A percentile compares a stretch with the other conserved stretches of the same genome.
Conservation (phyloP, 2,797 vertebrate species). For the Platyrinchus mystaceus region DNA sequence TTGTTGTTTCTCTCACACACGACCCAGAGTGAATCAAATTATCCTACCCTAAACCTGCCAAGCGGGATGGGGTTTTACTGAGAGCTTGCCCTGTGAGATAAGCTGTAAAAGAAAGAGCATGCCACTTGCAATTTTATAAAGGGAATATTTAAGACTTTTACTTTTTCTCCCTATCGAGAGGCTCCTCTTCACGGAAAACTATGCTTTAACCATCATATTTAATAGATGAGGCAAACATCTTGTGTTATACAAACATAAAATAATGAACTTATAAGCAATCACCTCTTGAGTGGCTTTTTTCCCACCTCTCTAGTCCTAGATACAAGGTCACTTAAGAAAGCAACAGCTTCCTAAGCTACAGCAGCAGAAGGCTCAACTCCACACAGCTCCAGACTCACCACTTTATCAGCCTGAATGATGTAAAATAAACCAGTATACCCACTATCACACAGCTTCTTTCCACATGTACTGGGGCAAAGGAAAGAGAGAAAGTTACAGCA, state of each 20-base stretch:
- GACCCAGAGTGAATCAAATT: not conserved
- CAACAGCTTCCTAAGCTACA: not conserved
- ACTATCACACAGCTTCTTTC: not conserved
- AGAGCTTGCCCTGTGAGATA: not conserved
- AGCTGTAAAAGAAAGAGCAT: not conserved
- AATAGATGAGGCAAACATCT: not conserved
- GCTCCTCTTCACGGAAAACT: not conserved
- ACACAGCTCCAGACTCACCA: rapidly evolving
- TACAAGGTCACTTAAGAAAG: not conserved
- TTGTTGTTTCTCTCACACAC: not conserved
- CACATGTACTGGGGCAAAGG: not conserved
- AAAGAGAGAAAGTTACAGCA: not conserved
- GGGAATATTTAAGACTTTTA: not conserved
- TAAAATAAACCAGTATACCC: not conserved
- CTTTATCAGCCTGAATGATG: rapidly evolving
- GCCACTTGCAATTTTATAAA: not conserved
- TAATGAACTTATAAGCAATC: not conserved
- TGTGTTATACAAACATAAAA: not conserved
- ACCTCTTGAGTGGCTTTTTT: not conserved
- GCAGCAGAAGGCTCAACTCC: not conserved
- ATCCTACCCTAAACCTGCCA: not conserved
- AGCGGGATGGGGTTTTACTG: no score
- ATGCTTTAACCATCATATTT: no score
- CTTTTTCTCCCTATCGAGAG: not conserved
- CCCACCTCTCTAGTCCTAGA: not conserved